A percentile compares a stretch with the other conserved stretches of the same genome.
Conservation (phyloP, 1,140 invertebrate species). For the Drosophila nebulosa region DNA sequence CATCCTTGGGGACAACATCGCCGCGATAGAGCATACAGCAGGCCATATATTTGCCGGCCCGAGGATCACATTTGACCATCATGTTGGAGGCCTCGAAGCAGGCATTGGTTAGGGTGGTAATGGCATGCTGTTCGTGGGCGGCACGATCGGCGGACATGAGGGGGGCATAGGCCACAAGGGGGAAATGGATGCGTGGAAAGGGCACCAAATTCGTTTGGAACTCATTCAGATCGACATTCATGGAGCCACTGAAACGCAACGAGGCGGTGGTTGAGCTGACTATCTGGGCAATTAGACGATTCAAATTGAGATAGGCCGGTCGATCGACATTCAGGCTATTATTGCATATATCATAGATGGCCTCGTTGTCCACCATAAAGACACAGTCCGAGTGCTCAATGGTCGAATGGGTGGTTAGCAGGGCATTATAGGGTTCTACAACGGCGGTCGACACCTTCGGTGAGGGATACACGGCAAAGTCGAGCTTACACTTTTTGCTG, state of each 20-base stretch:
- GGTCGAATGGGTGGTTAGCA: slow-evolving; percentile 89
- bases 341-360: slow-evolving; percentile 91
- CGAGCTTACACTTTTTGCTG: slow-evolving; percentile 86
- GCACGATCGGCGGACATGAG: slow-evolving; percentile 87
- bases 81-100: slow-evolving; percentile 91
- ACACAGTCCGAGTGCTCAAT: slow-evolving; percentile 90
- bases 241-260: slow-evolving; percentile 89
- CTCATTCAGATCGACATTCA: slow-evolving; percentile 92
- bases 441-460: slow-evolving; percentile 90
- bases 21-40: slow-evolving; percentile 89
- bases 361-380: slow-evolving; percentile 93
- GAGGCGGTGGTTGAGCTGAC: slow-evolving; percentile 90
- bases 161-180: slow-evolving; percentile 90
- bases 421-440: slow-evolving; percentile 93
- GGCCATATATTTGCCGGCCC: slow-evolving; percentile 88
- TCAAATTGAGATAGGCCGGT: slow-evolving; percentile 89
- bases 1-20: slow-evolving; percentile 90
- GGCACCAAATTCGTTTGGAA: slow-evolving; percentile 90
- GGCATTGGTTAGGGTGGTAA: slow-evolving; percentile 88
- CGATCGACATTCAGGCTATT: slow-evolving; percentile 87
- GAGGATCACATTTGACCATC: slow-evolving; percentile 90
- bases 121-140: slow-evolving; percentile 86
- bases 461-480: slow-evolving; percentile 89
- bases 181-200: slow-evolving; percentile 89
- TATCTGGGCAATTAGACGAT: slow-evolving; percentile 87